Evolutionary conservation across 2,797 vertebrate species (phyloP).

Genomic region (Lerista edwardsae): DNA sequence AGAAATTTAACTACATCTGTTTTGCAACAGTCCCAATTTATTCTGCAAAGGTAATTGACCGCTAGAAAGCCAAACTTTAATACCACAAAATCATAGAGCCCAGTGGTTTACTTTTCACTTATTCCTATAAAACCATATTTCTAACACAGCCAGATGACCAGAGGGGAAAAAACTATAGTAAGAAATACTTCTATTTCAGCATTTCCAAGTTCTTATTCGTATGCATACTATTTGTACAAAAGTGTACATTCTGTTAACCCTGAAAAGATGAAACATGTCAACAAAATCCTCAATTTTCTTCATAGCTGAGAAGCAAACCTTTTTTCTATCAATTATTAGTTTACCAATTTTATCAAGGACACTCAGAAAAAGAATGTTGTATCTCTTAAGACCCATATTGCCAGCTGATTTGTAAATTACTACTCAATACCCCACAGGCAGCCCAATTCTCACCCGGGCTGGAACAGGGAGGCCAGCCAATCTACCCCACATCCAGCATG

Average conservation of each 20-base stretch:
- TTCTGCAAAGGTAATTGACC: constrained; percentile 10
- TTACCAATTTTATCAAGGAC: neutral
- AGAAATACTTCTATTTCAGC: constrained; percentile 15
- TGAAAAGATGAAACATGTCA: constrained; percentile 38
- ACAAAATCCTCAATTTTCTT: constrained; percentile 44
- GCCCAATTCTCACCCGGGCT: no score
- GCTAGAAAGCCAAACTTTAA: neutral
- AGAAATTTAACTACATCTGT: neutral
- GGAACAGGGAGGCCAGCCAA: no score
- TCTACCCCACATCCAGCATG: no score
- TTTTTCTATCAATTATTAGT: neutral
- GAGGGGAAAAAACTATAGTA: constrained; percentile 6
- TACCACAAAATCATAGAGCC: neutral
- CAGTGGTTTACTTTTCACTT: rapidly evolving
- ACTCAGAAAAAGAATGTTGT: neutral
- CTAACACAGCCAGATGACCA: constrained; percentile 2
- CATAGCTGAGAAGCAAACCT: neutral
- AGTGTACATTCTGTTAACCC: constrained; percentile 50
- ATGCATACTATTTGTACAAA: neutral
- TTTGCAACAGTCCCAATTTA: constrained; percentile 11
- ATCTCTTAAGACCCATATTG: no score
- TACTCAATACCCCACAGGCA: no score
- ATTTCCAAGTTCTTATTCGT: constrained; percentile 7
- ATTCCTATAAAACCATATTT: neutral
- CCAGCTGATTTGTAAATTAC: no score